Evolutionary conservation across 2,113 vertebrate genomes (phyloP).

Genomic region (Corythoichthys haematopterus): DNA sequence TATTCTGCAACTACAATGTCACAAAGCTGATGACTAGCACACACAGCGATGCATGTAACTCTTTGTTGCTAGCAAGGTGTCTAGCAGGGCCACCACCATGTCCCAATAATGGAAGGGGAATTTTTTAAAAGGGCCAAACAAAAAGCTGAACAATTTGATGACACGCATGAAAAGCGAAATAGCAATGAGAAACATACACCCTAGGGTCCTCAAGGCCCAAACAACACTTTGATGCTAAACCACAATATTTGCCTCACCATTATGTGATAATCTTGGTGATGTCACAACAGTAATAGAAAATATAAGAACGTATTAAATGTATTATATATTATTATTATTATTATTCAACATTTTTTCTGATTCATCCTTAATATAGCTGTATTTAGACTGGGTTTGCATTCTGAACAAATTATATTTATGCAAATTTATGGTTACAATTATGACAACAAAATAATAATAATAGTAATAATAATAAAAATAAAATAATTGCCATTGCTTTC

Average conservation of each 20-base stretch:
- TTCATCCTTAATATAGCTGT: neutral
- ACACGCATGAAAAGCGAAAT: constrained; percentile 82
- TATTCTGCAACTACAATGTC: constrained; percentile 75
- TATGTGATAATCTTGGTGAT: constrained; percentile 28
- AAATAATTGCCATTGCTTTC: neutral
- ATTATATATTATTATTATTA: neutral
- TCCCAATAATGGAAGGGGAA: constrained; percentile 76
- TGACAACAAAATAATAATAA: neutral
- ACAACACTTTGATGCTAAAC: constrained; percentile 15
- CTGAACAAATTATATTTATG: neutral
- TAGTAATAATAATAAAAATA: too few relatives aligned
- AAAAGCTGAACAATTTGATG: constrained; percentile 79
- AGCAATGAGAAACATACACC: constrained; percentile 62
- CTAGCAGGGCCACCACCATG: constrained; percentile 81
- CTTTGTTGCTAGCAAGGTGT: constrained; percentile 81
- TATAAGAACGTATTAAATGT: neutral
- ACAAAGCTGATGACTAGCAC: constrained; percentile 78
- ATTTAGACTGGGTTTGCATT: neutral
- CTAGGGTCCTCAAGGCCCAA: constrained; percentile 41
- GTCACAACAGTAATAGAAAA: neutral
- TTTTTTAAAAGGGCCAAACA: constrained; percentile 77
- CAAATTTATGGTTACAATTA: neutral
- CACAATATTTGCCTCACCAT: constrained; percentile 12
- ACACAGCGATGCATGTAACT: constrained; percentile 80
- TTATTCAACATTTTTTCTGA: neutral